These are phyloP conservation scores for Vulpes lagopus DNA, from an alignment of 2,113 vertebrate genomes.

Conservation along the genomic window DNA sequence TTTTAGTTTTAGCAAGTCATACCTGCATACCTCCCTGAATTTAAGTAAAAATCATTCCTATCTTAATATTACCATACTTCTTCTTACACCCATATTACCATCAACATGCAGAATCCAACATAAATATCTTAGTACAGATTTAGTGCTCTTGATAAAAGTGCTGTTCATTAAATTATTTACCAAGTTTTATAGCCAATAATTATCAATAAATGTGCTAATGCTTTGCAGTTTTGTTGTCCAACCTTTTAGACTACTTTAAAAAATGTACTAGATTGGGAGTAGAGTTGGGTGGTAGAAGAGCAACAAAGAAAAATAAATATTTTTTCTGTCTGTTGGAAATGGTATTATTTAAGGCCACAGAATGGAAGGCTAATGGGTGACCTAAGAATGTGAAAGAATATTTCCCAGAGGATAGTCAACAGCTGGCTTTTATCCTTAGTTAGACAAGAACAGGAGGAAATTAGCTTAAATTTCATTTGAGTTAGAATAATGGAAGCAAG, in stretches of 20 bases:
- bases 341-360: constrained; percentile 40
- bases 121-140: constrained; percentile 8
- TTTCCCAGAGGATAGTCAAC: constrained; percentile 70
- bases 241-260: background rate
- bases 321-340: constrained; percentile 57
- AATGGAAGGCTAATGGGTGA: constrained; percentile 35
- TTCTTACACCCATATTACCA: background rate
- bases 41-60: background rate
- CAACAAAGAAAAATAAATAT: constrained; percentile 50
- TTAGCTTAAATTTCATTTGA: constrained; percentile 76
- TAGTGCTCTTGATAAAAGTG: background rate
- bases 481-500: constrained; percentile 69
- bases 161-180: constrained; percentile 15
- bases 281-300: background rate
- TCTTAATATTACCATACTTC: background rate
- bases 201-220: background rate
- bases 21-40: background rate
- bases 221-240: background rate
- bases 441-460: constrained; percentile 73
- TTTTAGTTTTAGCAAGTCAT: background rate
- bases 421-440: constrained; percentile 77
- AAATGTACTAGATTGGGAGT: background rate
- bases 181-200: constrained; percentile 32
- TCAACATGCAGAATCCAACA: background rate
- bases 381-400: constrained; percentile 58